These are phyloP conservation scores for Gymnosoma rotundatum DNA, from an alignment of 2,888 invertebrate genomes.

Conservation along the genomic window DNA sequence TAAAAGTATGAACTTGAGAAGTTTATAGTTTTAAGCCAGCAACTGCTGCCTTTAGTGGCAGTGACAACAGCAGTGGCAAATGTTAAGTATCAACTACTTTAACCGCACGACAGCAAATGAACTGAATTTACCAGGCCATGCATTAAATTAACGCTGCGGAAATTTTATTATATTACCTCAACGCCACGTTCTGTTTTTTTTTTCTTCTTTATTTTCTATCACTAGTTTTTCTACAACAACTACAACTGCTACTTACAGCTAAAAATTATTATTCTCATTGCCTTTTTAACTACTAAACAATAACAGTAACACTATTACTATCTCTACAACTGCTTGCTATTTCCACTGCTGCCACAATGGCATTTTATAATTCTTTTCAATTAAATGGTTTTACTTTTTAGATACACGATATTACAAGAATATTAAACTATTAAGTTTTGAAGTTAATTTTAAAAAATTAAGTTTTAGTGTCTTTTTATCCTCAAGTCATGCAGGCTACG, in stretches of 20 bases:
- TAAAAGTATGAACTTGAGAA: constrained; percentile 64
- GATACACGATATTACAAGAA: not conserved
- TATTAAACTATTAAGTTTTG: constrained; percentile 38
- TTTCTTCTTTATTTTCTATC: not conserved
- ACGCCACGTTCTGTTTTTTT: constrained; percentile 35
- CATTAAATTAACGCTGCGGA: constrained; percentile 60
- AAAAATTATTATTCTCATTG: constrained; percentile 34
- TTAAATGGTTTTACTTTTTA: constrained; percentile 49
- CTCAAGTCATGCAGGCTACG: constrained; percentile 19
- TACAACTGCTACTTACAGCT: not conserved
- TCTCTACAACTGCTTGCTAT: not conserved
- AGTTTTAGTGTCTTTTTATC: constrained; percentile 14
- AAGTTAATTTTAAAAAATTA: constrained; percentile 57
- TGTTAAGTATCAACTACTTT: constrained; percentile 46
- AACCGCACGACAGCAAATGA: constrained; percentile 60
- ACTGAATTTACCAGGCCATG: constrained; percentile 62
- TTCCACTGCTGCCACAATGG: constrained; percentile 33
- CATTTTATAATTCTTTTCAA: constrained; percentile 59
- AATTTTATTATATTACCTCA: constrained; percentile 65
- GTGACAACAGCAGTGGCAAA: not conserved
- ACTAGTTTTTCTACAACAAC: constrained; percentile 5
- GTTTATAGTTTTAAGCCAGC: constrained; percentile 54
- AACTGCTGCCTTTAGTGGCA: constrained; percentile 31
- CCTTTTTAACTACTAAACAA: not conserved
- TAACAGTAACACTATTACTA: constrained; percentile 6